A percentile compares a stretch with the other conserved stretches of the same genome.
Conservation (phyloP, 2,113 vertebrate genomes). For the Tragulus kanchil region DNA sequence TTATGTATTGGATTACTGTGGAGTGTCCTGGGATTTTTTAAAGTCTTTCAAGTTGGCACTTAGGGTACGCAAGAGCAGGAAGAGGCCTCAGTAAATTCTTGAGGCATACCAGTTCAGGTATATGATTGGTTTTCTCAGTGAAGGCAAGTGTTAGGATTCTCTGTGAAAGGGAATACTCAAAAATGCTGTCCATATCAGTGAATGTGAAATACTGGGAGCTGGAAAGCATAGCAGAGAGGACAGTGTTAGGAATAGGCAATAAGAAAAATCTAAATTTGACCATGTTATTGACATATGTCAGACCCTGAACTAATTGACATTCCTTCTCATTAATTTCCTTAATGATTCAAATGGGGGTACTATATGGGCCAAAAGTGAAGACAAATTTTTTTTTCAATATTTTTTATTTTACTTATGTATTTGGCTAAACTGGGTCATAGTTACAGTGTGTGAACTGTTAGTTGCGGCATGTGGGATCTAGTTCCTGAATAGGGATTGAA, state of each 20-base stretch:
- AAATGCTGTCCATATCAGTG: background rate
- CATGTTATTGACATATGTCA: background rate
- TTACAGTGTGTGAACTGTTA: no score
- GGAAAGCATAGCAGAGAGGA: background rate
- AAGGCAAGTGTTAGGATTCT: background rate
- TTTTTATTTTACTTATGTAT: no score
- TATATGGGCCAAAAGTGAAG: background rate
- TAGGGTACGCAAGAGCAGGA: background rate
- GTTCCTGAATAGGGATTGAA: no score
- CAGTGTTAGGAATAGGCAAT: background rate
- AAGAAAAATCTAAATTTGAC: background rate
- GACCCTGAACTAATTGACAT: background rate
- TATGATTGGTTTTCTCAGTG: background rate
- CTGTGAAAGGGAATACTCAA: background rate
- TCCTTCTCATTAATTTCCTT: background rate
- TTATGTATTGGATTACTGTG: background rate
- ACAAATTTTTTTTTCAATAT: background rate
- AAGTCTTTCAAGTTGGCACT: background rate
- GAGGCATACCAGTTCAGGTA: background rate
- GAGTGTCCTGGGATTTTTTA: background rate
- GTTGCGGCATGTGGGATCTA: no score
- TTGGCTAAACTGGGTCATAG: no score
- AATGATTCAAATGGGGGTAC: background rate
- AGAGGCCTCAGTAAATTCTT: background rate
- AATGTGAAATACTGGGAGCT: background rate